These are phyloP conservation scores for Zootoca vivipara DNA, from an alignment of 2,113 vertebrate species.

Conservation along the genomic window DNA sequence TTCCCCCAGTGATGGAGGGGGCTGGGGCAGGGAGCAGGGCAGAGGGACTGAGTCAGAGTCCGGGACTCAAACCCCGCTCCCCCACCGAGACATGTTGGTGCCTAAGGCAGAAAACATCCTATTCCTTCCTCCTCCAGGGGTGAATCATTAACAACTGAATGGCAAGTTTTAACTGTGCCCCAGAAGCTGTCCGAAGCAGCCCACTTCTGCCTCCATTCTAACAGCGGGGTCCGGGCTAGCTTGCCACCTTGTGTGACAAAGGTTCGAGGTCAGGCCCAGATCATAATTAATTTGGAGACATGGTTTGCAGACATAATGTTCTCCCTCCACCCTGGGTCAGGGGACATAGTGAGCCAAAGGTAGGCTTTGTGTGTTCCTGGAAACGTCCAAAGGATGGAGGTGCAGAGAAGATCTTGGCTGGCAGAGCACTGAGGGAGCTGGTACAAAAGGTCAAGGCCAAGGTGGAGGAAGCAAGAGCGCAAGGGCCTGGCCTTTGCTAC, in stretches of 20 bases:
- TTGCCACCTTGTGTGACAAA: too few relatives aligned
- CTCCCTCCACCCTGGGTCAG: not conserved
- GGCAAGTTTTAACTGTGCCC: not conserved
- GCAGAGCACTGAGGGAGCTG: not conserved
- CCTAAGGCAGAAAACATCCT: not conserved
- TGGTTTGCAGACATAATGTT: too few relatives aligned
- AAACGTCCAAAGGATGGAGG: not conserved
- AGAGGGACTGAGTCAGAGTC: too few relatives aligned
- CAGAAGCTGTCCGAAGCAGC: not conserved
- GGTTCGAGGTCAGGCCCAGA: too few relatives aligned
- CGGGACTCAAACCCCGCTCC: not conserved
- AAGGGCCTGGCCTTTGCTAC: not conserved
- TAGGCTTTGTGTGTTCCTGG: not conserved
- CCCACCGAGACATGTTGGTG: not conserved
- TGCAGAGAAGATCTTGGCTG: not conserved
- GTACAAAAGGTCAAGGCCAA: not conserved
- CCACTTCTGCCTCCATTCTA: not conserved
- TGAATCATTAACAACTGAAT: not conserved
- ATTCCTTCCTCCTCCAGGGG: not conserved
- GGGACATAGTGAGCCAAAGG: not conserved
- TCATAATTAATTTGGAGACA: too few relatives aligned
- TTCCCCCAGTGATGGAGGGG: not conserved
- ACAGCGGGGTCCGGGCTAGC: rapidly evolving
- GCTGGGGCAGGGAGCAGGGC: not conserved
- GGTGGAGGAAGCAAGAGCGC: not conserved